These are phyloP conservation scores for Megalops cyprinoides DNA, from an alignment of 2,797 vertebrate species.

Conservation along the genomic window DNA sequence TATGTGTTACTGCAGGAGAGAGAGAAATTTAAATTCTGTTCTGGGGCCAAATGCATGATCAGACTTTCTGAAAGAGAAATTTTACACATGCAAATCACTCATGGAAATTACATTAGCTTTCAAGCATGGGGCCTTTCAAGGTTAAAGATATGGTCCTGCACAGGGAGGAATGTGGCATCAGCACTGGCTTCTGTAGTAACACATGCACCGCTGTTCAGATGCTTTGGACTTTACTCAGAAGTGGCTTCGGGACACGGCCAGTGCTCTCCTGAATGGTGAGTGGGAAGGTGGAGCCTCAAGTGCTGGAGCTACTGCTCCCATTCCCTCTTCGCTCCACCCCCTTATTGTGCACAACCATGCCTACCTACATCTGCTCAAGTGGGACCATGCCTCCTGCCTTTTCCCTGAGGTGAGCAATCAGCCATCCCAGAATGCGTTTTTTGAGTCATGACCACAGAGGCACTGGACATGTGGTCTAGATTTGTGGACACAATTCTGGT, in stretches of 20 bases:
- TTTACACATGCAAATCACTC: neutral
- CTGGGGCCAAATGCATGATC: too few relatives aligned
- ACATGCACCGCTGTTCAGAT: slow-evolving; percentile 69
- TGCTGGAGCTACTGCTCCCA: slow-evolving; percentile 53
- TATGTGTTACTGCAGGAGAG: too few relatives aligned
- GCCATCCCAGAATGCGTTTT: neutral
- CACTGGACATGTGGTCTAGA: too few relatives aligned
- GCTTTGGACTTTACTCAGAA: slow-evolving; percentile 88
- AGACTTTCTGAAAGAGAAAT: too few relatives aligned
- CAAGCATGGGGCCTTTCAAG: neutral
- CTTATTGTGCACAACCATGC: slow-evolving; percentile 82
- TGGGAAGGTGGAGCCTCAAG: slow-evolving; percentile 43
- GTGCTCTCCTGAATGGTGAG: slow-evolving; percentile 64
- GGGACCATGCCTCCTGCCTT: slow-evolving; percentile 82
- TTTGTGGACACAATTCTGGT: too few relatives aligned
- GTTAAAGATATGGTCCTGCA: too few relatives aligned
- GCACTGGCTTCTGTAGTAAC: neutral
- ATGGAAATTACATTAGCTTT: neutral
- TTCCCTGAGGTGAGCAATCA: slow-evolving; percentile 88
- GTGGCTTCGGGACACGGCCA: slow-evolving; percentile 87
- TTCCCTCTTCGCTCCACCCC: slow-evolving; percentile 51
- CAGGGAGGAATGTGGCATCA: neutral
- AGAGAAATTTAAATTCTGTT: too few relatives aligned
- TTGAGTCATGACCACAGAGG: too few relatives aligned
- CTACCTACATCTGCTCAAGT: slow-evolving; percentile 87